These are phyloP conservation scores for Micromys minutus DNA, from an alignment of 2,113 vertebrate species.

Conservation along the genomic window DNA sequence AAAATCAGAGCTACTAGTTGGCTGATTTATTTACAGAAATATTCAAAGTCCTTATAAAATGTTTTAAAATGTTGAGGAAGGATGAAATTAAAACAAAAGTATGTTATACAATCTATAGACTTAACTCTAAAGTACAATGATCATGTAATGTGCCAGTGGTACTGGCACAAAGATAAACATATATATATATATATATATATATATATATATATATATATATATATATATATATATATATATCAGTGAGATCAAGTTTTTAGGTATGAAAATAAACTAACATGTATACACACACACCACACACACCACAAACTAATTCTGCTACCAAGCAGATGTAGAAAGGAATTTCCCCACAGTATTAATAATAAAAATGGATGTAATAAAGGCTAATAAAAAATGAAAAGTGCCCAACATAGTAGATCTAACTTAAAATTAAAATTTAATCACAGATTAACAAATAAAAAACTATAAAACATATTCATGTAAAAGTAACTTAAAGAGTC, in stretches of 20 bases:
- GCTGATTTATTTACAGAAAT: background rate
- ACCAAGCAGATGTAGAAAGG: background rate
- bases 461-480: background rate
- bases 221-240: no score
- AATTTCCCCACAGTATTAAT: background rate
- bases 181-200: no score
- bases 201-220: no score
- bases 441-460: background rate
- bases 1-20: background rate
- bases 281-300: background rate
- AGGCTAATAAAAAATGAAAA: background rate
- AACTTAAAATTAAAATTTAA: constrained; percentile 1
- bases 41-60: constrained; percentile 30
- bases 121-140: background rate
- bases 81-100: background rate
- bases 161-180: background rate
- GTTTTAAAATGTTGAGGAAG: background rate
- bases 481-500: background rate
- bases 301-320: background rate
- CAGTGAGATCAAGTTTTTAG: background rate
- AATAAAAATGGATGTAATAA: background rate
- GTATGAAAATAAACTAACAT: background rate
- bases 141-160: background rate
- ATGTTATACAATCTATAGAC: background rate
- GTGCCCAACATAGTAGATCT: background rate